Evolutionary conservation across 2,113 vertebrate genomes (phyloP).

Genomic region (Apteryx owenii): DNA sequence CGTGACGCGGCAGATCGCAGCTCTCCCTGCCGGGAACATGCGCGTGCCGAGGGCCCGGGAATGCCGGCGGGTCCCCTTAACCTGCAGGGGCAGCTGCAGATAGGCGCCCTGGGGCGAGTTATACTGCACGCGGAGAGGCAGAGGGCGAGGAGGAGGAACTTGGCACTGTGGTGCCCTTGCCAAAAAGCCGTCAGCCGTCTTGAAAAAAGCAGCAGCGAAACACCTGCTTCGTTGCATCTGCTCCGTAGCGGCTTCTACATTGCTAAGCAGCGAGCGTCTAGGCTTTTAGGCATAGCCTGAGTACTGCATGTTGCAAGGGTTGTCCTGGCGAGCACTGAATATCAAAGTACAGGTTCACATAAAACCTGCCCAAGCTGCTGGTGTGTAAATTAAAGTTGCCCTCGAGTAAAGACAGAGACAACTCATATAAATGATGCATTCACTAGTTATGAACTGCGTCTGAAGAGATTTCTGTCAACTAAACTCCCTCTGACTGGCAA

Average conservation of each 20-base stretch:
- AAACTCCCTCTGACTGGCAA: background rate
- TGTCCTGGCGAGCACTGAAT: background rate
- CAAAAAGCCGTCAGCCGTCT: background rate
- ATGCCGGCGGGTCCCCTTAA: fast-evolving
- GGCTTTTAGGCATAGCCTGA: background rate
- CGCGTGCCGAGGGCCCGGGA: background rate
- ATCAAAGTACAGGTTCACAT: background rate
- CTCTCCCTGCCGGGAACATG: fast-evolving
- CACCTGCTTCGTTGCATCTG: background rate
- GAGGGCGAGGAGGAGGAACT: fast-evolving
- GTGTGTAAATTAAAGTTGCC: background rate
- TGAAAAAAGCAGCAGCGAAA: background rate
- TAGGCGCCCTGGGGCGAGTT: fast-evolving
- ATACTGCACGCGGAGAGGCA: background rate
- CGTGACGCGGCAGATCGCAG: fast-evolving
- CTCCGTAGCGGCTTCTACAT: fast-evolving
- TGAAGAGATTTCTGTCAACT: background rate
- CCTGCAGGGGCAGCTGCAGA: background rate
- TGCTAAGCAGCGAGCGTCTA: background rate
- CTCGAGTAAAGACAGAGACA: background rate
- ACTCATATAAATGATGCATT: background rate
- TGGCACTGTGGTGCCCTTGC: fast-evolving
- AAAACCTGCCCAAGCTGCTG: background rate
- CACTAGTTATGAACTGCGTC: background rate
- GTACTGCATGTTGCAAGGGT: background rate